Conservation (phyloP, 1,140 invertebrate genomes). For the Pectinophora gossypiella region DNA sequence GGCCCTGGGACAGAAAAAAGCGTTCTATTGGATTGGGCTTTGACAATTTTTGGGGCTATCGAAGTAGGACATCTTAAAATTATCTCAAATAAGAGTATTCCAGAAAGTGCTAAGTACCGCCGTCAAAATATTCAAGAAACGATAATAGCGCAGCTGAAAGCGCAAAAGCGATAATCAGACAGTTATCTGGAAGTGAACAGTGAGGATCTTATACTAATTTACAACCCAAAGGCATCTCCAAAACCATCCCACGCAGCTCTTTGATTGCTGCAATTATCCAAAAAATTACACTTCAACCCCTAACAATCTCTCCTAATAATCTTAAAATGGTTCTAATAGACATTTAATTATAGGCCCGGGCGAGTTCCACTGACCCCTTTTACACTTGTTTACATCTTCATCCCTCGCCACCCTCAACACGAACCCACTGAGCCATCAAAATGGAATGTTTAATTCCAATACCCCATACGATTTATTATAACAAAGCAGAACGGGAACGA, state of each 20-base stretch:
- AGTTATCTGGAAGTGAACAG: no score
- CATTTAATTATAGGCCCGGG: slow-evolving; percentile 64
- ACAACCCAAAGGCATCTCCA: slow-evolving; percentile 2
- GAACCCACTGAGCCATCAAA: slow-evolving; percentile 64
- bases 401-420: slow-evolving; percentile 49
- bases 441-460: slow-evolving; percentile 72
- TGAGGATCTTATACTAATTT: neutral
- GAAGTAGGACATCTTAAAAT: no score
- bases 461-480: slow-evolving; percentile 70
- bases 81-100: no score
- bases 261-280: slow-evolving; percentile 47
- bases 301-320: slow-evolving; percentile 60
- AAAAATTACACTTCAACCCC: slow-evolving; percentile 42
- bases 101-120: no score
- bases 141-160: no score
- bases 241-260: slow-evolving; percentile 28
- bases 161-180: no score
- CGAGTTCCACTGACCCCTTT: slow-evolving; percentile 71
- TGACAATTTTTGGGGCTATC: neutral
- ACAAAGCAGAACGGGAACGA: slow-evolving; percentile 64
- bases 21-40: neutral
- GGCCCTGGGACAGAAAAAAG: slow-evolving; percentile 20
- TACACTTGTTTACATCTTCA: slow-evolving; percentile 75
- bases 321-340: slow-evolving; percentile 66
- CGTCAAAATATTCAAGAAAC: no score